phyloP scores from a whole-genome alignment of 2,797 vertebrate species.

The Myotis planiceps region DNA sequence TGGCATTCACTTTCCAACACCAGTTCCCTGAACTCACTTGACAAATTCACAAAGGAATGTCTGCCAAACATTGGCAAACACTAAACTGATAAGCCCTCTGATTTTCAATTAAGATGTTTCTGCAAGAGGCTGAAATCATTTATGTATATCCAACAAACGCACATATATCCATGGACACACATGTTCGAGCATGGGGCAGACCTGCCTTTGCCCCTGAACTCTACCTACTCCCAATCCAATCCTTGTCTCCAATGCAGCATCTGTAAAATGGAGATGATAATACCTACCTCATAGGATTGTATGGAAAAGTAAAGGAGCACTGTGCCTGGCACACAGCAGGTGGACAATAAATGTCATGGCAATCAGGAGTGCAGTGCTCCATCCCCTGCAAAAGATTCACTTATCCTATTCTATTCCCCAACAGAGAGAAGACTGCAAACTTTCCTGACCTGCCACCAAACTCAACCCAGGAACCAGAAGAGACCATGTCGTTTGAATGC shows the following conservation, averaged over 20 bases:
- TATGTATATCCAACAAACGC: neutral
- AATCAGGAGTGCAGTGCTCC: rapidly evolving
- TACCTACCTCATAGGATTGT: neutral
- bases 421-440: neutral
- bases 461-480: neutral
- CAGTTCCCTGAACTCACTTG: neutral
- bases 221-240: neutral
- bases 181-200: neutral
- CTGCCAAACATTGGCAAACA: neutral
- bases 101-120: neutral
- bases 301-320: neutral
- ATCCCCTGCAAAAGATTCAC: neutral
- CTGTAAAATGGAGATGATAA: neutral
- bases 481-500: neutral
- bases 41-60: neutral
- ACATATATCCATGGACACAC: rapidly evolving
- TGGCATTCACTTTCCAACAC: neutral
- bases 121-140: neutral
- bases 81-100: neutral
- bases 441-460: neutral
- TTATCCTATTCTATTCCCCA: neutral
- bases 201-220: neutral
- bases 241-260: neutral
- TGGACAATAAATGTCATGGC: rapidly evolving
- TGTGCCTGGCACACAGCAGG: neutral